A percentile compares a stretch with the other conserved stretches of the same genome.
These are phyloP conservation scores for Caenorhabditis sp. DNA, from an alignment of 2,888 invertebrate species.

Conservation along the genomic window DNA sequence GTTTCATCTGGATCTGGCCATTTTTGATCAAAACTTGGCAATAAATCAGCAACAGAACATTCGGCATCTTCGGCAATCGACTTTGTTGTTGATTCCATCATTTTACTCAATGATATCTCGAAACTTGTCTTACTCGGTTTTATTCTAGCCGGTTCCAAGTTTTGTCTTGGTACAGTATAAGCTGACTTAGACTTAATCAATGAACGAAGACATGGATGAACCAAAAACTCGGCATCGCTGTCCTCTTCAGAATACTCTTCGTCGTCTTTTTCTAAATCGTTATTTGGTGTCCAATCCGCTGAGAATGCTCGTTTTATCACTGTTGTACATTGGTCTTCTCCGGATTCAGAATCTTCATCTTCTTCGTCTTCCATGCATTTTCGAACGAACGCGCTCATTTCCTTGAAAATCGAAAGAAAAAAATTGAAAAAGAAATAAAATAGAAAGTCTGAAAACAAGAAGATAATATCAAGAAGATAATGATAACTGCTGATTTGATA, in stretches of 20 bases:
- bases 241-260: constrained; percentile 28
- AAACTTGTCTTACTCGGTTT: constrained; percentile 51
- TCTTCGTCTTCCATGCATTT: constrained; percentile 17
- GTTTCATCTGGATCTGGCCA: constrained; percentile 50
- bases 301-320: constrained; percentile 31
- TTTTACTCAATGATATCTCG: constrained; percentile 47
- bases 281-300: constrained; percentile 14
- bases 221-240: constrained; percentile 42
- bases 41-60: constrained; percentile 33
- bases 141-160: constrained; percentile 15
- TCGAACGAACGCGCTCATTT: constrained; percentile 30
- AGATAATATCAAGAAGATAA: too few species aligned
- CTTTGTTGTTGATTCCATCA: constrained; percentile 46
- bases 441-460: background rate
- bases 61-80: constrained; percentile 40
- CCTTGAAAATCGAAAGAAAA: background rate
- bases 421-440: too few species aligned
- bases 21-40: constrained; percentile 34
- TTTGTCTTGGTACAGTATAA: constrained; percentile 36
- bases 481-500: too few species aligned
- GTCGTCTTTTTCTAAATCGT: background rate
- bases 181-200: constrained; percentile 55
- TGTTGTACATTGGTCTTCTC: constrained; percentile 23
- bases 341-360: constrained; percentile 15
- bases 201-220: constrained; percentile 48